phyloP scores from a whole-genome alignment of 1,140 invertebrate species.

The Coptotermes formosanus region DNA sequence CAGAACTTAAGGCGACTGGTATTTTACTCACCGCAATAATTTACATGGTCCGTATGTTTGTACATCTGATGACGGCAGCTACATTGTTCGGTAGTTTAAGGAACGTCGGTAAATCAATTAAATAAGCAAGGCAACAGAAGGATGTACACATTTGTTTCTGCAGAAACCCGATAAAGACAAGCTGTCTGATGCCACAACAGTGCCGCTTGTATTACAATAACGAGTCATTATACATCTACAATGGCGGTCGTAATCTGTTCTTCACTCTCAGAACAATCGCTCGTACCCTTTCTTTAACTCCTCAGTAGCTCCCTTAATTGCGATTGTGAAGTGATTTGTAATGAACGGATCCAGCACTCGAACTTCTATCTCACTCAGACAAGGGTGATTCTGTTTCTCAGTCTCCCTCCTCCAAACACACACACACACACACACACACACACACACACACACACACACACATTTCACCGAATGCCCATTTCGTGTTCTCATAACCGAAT shows the following conservation, averaged over 20 bases:
- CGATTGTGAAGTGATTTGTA: neutral
- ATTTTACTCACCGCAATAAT: no score
- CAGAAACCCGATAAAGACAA: no score
- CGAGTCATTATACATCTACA: neutral
- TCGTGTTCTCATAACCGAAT: neutral
- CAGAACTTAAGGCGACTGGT: no score
- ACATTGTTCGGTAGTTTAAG: no score
- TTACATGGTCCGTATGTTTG: no score
- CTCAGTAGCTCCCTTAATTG: neutral
- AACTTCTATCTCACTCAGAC: neutral
- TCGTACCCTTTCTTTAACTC: neutral
- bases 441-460: no score
- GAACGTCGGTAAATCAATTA: no score
- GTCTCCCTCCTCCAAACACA: neutral
- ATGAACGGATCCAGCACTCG: neutral
- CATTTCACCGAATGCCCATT: neutral
- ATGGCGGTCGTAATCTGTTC: neutral
- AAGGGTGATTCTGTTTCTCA: neutral
- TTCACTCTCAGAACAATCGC: constrained; percentile 1
- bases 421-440: no score
- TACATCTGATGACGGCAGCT: no score
- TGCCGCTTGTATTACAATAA: neutral
- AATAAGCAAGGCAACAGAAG: no score
- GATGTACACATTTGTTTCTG: no score
- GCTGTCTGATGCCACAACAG: no score